These are phyloP conservation scores for Caradrina kadenii DNA, from an alignment of 2,888 invertebrate species.

Conservation along the genomic window DNA sequence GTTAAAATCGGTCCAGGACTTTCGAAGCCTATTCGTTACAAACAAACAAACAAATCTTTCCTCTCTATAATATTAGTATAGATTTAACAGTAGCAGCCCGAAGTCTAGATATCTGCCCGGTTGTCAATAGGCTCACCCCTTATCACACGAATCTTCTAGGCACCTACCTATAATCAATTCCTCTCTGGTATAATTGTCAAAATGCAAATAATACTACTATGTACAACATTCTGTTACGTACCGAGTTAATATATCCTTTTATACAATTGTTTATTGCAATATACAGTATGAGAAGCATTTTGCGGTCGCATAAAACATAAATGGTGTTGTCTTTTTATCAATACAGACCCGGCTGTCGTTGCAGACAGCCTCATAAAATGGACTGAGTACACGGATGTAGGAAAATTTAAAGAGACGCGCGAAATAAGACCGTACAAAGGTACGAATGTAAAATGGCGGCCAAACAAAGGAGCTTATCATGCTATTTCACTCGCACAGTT, in stretches of 20 bases:
- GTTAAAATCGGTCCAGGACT: no score
- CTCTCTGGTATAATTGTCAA: no score
- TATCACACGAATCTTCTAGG: no score
- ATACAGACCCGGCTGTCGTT: slow-evolving; percentile 71
- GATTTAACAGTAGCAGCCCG: no score
- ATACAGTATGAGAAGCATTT: slow-evolving; percentile 68
- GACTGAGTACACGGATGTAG: slow-evolving; percentile 54
- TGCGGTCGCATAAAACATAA: slow-evolving; percentile 72
- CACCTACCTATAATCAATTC: no score
- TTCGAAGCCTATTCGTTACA: no score
- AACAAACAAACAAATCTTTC: no score
- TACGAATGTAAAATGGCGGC: background rate
- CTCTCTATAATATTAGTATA: no score
- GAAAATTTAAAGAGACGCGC: background rate
- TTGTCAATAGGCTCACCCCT: no score
- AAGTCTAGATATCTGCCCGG: no score
- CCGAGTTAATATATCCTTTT: slow-evolving; percentile 14
- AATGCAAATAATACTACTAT: background rate
- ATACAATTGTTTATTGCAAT: slow-evolving; percentile 55
- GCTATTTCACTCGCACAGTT: background rate
- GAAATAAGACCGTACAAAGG: background rate
- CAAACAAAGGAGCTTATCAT: background rate
- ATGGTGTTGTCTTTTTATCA: slow-evolving; percentile 77
- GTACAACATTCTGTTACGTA: background rate
- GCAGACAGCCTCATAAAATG: slow-evolving; percentile 69